Base-by-base conservation (phyloP, 1,140 invertebrate genomes). In the Drosophila yakuba region DNA sequence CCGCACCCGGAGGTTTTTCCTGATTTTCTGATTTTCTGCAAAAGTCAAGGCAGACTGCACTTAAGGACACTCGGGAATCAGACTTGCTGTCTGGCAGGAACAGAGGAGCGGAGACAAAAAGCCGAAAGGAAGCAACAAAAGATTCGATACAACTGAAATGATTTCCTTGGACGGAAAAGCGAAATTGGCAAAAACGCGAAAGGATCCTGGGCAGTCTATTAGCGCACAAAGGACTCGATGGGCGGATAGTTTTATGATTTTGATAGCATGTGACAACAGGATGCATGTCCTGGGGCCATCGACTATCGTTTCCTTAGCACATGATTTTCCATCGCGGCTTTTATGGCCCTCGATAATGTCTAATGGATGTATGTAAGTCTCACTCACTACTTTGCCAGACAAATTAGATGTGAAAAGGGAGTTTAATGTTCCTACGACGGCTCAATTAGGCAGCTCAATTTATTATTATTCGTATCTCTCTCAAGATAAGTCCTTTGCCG, bases 91-190 rank as follows among this genome's bases (percentile, higher is more conserved):
- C 81, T 80, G 81, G 41, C 64, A 62, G 36, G 48, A 39, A 23
- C 68, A 52, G 76, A 62, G 36, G 48, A 39, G 17, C 68, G 52
- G 76, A 56, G 67, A 61, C 66, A 50, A 74, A 64, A 83, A 78
- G 71, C 75, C 73, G 44, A 50, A 43, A 67, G 84, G 84, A 84
- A 89, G 72, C 84, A 71, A 78, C 80, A 80, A 89, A 84, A 89
- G 85, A 86, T 89, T 78, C 84, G 80, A 89, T 89, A 89, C 82
- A 89, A 89, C 88, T 89, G 82, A 89, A 89, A 89, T 89, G 84
- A 89, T 89, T 89, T 89, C 84, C 84, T 89, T 23, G 55, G 68
- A 83, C 67, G 84, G 80, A 86, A 88, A 58, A 75, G 62, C 72
- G 73, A 88, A 88, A 84, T 80, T 89, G 84, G 77, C 72, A 80